Base-by-base conservation (phyloP, 2,113 vertebrate species). In the Tonatia bakeri region DNA sequence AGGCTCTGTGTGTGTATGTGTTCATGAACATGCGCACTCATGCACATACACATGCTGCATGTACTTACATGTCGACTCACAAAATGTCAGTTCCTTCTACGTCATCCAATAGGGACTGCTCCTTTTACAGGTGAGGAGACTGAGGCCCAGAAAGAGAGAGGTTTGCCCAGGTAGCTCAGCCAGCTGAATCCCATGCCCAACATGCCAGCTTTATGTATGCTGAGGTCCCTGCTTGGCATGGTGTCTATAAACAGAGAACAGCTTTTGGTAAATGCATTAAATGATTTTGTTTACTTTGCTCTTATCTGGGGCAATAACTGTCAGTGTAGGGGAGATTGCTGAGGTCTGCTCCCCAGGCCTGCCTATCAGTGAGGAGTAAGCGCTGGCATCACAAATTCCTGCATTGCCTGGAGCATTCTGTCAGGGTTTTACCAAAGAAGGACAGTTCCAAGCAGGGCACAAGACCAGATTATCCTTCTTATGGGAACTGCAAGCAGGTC, bases 251-350 rank as follows among this genome's bases (percentile, higher is more conserved):
- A 81, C 88, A 69, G 40, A 80, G 45, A 70, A 72, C 73, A 45
- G 86, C 81, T 93, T 75, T 87, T 38, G 67, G 52, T 52, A 83
- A 64, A 50, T 7, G 15, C 73, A 56, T 61, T 72, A 54, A 72
- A 73, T 76, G 76, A 31, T 59, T 85, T 67, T 43, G 76, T 87
- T 72, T n/a, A n/a, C 61, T 82, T 82, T 45, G 90, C 64, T 84
- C 22, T 79, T 31, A 65, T 79, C 93, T 75, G 40, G 2, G 17
- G 67, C 47, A 16, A 19, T 33, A 24, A 59, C 75, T 15, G 54
- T 81, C 5, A 38, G 75, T 61, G 33, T 36, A 7, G n/a, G n/a
- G 17, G 50, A 83, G 69, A 72, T 6, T 10, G 31, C 64, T 2
- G 5, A 4, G 52, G 64, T 38, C 77, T 92, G 77, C 13, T 73